Base-by-base conservation (phyloP, 1,140 invertebrate genomes). In the Drosophila auraria region DNA sequence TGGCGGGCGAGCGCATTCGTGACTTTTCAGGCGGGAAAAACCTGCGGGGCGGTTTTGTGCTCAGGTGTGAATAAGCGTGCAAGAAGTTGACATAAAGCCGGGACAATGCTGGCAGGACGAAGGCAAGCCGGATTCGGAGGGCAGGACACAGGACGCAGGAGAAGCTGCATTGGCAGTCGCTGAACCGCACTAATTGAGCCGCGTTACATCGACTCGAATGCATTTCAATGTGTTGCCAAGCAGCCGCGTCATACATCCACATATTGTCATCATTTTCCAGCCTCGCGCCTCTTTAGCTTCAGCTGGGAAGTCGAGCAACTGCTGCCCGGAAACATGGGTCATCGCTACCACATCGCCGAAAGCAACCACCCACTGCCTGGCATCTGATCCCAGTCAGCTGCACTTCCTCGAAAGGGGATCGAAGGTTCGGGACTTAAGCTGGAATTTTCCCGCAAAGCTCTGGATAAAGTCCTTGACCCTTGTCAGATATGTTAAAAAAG, bases 101-200 rank as follows among this genome's bases (percentile, higher is more conserved):
- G 78, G 60, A 76, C 66, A 82, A 65, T 40, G 27, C 66, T 25
- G 51, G 59, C 63, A 50, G 65, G 51, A 73, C 59, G 40, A 54
- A 42, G 75, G 47, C 38, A 51, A 27, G 25, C 25, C 33, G 15
- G 56, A 33, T 33, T 44, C 27, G 49, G 42, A 49, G 30, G 66
- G 27, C 49, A 42, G 45, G 58, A 72, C 57, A 62, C 33, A 25
- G 50, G 15, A 49, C 53, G 62, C 76, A 53, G 57, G 42, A 87
- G 71, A 82, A 71, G 76, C 80, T 82, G 89, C 90, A 91, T 92
- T 92, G 82, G 78, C 59, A 87, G 27, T 61, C 53, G 80, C 78
- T 90, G 90, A 92, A 92, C 90, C 86, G 82, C 74, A 91, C 80
- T 92, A 92, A 92, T 92, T 92, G 90, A 92, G 91, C 86, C 90